These are phyloP conservation scores for Serranus cabrilla DNA, from an alignment of 2,797 vertebrate species.

Conservation along the genomic window DNA sequence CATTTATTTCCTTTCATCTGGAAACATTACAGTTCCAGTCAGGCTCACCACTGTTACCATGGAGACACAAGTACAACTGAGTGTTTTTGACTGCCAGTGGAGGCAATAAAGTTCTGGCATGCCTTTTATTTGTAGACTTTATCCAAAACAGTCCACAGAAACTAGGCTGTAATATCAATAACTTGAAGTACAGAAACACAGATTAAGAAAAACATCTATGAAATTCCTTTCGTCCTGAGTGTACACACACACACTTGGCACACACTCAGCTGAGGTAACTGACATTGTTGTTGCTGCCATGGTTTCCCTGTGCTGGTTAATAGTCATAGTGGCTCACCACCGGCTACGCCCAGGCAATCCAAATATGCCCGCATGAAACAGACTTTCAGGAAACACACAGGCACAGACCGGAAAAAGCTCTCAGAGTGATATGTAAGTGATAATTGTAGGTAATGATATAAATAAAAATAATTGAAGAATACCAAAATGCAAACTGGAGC, in stretches of 20 bases:
- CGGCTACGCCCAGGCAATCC: constrained; percentile 16
- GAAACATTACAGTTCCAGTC: constrained; percentile 55
- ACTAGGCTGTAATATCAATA: not conserved
- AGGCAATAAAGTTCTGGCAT: constrained; percentile 22
- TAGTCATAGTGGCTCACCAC: constrained; percentile 4
- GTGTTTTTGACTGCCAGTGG: constrained; percentile 18
- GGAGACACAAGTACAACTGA: constrained; percentile 39
- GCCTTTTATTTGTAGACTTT: constrained; percentile 23
- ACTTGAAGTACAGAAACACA: not conserved
- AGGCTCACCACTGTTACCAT: constrained; percentile 50
- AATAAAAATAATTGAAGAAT: not conserved
- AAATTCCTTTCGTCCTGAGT: not conserved
- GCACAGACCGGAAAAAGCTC: not conserved
- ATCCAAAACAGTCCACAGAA: constrained; percentile 6
- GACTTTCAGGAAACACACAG: constrained; percentile 9
- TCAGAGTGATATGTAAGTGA: not conserved
- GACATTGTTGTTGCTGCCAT: constrained; percentile 39
- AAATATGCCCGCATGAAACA: not conserved
- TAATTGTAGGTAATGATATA: not conserved
- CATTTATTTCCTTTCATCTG: constrained; percentile 54
- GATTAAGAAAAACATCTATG: constrained; percentile 7
- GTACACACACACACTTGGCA: constrained; percentile 14
- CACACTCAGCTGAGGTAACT: constrained; percentile 26
- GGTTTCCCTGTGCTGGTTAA: constrained; percentile 23
- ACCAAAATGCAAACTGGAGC: not conserved